A percentile compares a stretch with the other conserved stretches of the same genome.
Conservation (phyloP, 2,888 invertebrate species). For the Venustoraphidia nigricollis region DNA sequence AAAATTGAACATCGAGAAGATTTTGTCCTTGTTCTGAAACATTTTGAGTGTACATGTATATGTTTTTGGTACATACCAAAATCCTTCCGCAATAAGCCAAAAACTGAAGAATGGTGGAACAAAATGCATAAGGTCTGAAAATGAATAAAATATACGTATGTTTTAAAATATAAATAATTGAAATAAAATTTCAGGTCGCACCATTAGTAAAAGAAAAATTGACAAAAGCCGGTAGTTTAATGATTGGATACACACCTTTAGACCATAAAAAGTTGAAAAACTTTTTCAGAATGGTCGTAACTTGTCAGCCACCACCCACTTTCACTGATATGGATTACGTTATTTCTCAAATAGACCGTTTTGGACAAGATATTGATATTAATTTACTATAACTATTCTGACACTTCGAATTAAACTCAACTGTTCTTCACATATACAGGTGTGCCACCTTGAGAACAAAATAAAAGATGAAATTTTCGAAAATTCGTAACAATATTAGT, state of each 20-base stretch:
- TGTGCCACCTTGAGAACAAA: neutral
- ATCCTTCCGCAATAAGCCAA: conserved; percentile 27
- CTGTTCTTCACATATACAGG: neutral
- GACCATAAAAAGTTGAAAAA: conserved; percentile 44
- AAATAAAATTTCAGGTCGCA: conserved; percentile 33
- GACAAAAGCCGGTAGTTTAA: conserved; percentile 44
- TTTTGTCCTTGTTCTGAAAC: conserved; percentile 45
- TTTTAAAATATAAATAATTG: neutral
- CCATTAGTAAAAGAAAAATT: conserved; percentile 57
- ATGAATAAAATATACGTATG: neutral
- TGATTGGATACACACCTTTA: conserved; percentile 66
- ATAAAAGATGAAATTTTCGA: neutral
- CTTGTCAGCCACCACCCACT: conserved; percentile 49
- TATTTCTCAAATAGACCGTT: conserved; percentile 44
- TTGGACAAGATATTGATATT: conserved; percentile 29
- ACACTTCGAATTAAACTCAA: neutral
- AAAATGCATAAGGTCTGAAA: conserved; percentile 26
- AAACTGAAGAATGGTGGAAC: conserved; percentile 34
- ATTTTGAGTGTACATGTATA: conserved; percentile 63
- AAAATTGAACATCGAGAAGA: conserved; percentile 34
- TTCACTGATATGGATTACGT: conserved; percentile 42
- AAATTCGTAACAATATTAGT: neutral
- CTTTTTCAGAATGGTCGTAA: conserved; percentile 61
- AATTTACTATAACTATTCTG: too few relatives aligned
- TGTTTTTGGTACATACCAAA: conserved; percentile 79